Conservation (phyloP, 1,140 invertebrate species). For the Papilio dardanus region DNA sequence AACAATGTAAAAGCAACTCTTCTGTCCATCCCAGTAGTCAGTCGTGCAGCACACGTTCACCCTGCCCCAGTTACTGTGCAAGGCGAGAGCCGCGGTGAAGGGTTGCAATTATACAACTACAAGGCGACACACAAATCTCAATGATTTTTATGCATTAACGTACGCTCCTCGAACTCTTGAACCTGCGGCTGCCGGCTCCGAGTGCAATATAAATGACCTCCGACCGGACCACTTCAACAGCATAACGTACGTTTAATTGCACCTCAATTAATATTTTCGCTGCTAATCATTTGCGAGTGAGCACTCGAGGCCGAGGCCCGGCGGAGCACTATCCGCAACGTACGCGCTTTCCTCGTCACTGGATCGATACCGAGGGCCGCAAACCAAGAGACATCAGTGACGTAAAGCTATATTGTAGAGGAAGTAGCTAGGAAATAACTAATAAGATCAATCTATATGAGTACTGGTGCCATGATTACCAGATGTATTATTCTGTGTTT, state of each 20-base stretch:
- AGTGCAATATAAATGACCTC: neutral
- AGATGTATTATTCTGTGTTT: too few species aligned
- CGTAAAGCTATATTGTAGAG: neutral
- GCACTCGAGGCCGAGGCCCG: neutral
- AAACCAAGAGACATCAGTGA: neutral
- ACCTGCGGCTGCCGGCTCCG: neutral
- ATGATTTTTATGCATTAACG: neutral
- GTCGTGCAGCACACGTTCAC: neutral
- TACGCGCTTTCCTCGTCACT: neutral
- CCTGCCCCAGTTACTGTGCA: constrained; percentile 1
- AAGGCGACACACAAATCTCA: neutral
- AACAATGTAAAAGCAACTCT: neutral
- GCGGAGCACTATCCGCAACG: neutral
- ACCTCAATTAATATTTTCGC: constrained; percentile 3
- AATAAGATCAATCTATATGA: too few species aligned
- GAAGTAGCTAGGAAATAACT: neutral
- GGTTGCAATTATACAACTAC: neutral
- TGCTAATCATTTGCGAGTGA: neutral
- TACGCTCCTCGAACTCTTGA: neutral
- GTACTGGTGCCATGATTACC: too few species aligned
- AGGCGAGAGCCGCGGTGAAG: constrained; percentile 3
- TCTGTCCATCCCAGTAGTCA: neutral
- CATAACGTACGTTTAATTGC: neutral
- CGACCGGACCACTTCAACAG: neutral
- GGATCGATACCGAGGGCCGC: neutral